These are phyloP conservation scores for Romanogobio albipinnatus DNA, from an alignment of 2,113 vertebrate genomes.

Conservation along the genomic window DNA sequence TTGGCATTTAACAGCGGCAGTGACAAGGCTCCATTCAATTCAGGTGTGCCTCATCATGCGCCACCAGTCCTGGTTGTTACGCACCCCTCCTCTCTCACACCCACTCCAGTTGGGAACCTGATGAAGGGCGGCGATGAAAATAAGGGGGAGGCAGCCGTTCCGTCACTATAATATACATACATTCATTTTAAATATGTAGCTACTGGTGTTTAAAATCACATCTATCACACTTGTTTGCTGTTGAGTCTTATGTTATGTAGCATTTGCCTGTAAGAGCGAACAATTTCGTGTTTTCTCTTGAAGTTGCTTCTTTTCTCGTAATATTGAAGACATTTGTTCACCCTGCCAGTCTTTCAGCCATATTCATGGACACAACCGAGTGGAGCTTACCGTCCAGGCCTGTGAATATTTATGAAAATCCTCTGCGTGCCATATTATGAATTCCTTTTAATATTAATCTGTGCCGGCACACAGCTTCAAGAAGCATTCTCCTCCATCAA, in stretches of 20 bases:
- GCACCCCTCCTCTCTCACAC: too few species aligned
- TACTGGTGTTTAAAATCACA: background rate
- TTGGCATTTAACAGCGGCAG: too few species aligned
- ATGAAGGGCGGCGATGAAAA: too few species aligned
- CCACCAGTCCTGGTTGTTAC: too few species aligned
- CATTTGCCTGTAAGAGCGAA: background rate
- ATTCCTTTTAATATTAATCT: conserved; percentile 68
- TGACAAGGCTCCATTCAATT: too few species aligned
- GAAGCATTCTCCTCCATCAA: conserved; percentile 45
- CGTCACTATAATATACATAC: too few species aligned
- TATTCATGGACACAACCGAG: conserved; percentile 60
- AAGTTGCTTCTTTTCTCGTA: conserved; percentile 14
- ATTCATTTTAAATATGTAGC: background rate
- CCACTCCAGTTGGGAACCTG: too few species aligned
- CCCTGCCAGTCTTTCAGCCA: conserved; percentile 60
- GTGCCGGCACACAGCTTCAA: conserved; percentile 55
- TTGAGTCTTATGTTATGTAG: background rate
- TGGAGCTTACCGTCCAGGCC: conserved; percentile 60
- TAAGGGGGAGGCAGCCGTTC: too few species aligned
- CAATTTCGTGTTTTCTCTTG: conserved; percentile 6
- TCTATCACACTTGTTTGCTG: background rate
- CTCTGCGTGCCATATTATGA: conserved; percentile 60
- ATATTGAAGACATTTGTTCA: conserved; percentile 53
- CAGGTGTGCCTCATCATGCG: too few species aligned
- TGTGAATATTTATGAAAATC: conserved; percentile 67